A percentile compares a stretch with the other conserved stretches of the same genome.
Conservation (phyloP, 2,113 vertebrate species). For the Cinclus cinclus region DNA sequence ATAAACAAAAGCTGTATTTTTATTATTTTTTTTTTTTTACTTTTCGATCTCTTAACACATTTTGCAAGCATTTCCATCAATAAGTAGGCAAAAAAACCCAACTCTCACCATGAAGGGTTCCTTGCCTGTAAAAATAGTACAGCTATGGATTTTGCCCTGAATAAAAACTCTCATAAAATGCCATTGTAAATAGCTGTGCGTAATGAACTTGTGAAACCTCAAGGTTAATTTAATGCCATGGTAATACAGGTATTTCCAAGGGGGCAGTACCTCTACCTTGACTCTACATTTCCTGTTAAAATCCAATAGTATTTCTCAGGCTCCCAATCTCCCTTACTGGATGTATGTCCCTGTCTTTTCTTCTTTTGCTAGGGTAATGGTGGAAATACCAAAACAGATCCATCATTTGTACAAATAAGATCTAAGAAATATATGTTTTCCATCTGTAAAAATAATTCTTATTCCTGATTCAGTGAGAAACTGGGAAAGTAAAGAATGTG, state of each 20-base stretch:
- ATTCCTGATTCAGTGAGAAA: not conserved
- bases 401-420: not conserved
- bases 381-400: not conserved
- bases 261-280: not conserved
- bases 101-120: not conserved
- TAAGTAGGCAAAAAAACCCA: not conserved
- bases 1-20: constrained; percentile 17
- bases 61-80: constrained; percentile 9
- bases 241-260: not conserved
- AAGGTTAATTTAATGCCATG: constrained; percentile 11
- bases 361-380: not conserved
- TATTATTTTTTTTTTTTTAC: not conserved
- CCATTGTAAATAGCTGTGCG: not conserved
- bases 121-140: not conserved
- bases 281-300: not conserved
- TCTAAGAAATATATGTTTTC: not conserved
- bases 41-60: not conserved
- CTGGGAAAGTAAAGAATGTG: not conserved
- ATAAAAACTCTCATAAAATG: not conserved
- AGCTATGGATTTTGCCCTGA: not conserved
- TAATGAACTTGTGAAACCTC: not conserved
- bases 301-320: not conserved
- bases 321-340: not conserved
- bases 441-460: not conserved
- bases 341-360: rapidly evolving